These are phyloP conservation scores for Sinella curviseta DNA, from an alignment of 1,140 invertebrate genomes.

Conservation along the genomic window DNA sequence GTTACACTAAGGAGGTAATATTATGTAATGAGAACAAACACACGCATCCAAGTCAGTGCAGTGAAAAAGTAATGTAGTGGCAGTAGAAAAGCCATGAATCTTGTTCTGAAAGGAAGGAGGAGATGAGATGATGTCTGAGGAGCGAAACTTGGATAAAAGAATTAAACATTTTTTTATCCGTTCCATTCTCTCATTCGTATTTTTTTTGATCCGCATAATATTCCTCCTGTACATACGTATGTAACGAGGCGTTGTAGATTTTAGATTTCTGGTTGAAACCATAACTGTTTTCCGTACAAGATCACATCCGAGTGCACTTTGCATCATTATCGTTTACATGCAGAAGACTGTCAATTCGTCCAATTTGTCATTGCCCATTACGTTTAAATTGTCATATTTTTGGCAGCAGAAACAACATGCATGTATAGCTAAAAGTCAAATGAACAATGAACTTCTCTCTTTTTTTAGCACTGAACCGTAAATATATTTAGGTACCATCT, in stretches of 20 bases:
- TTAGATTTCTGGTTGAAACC: too few relatives aligned
- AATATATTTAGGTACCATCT: not conserved
- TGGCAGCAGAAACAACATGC: not conserved
- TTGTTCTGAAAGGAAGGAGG: not conserved
- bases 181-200: too few relatives aligned
- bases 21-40: constrained; percentile 3
- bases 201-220: too few relatives aligned
- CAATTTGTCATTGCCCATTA: not conserved
- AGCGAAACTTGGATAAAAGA: too few relatives aligned
- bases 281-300: too few relatives aligned
- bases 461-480: not conserved
- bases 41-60: not conserved
- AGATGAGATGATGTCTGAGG: too few relatives aligned
- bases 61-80: not conserved
- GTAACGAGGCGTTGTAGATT: too few relatives aligned
- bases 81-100: not conserved
- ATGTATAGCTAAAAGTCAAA: not conserved
- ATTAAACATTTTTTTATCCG: too few relatives aligned
- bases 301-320: too few relatives aligned
- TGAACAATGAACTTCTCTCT: not conserved
- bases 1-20: not conserved
- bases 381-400: not conserved
- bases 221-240: too few relatives aligned
- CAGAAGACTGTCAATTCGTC: too few relatives aligned
- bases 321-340: too few relatives aligned